Base-by-base conservation (phyloP, 1,140 invertebrate genomes). In the Sogatella furcifera region DNA sequence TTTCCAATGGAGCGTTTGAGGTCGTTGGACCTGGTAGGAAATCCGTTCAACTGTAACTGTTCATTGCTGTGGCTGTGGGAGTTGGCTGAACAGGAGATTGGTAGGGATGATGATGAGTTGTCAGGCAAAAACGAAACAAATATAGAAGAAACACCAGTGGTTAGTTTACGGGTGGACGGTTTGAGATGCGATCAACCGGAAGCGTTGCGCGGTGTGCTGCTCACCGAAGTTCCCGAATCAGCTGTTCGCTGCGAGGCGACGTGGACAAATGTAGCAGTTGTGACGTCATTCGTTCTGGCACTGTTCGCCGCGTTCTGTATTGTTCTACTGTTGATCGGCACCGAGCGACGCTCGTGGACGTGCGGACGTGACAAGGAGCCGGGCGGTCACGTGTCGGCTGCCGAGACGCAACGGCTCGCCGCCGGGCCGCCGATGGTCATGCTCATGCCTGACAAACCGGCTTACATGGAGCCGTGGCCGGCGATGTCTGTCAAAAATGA, bases 21-120 rank as follows among this genome's bases (percentile, higher is more conserved):
- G 66, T 80, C 79, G 56, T 74, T 91, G 1, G 80, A 82, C 63
- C 76, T 93, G 21, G 84, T 84, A 24, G 88, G 88, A 14, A 92
- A 93, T 76, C 90, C 89, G 1, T 78, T 93, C 52, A 77, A 84
- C 56, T 95, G 91, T 73, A 93, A 93, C 73, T 94, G 91, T 68
- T 90, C 89, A 15, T 72, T 92, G 54, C 77, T 87, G 44, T 94
- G 90, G 90, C 74, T 94, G 3, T 91, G 88, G 88, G 83, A 84
- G 65, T 74, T 90, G 21, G 78, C 81, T 28, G 77, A 79, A 59
- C 44, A 57, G 15, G 66, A 65, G 59, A 43, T 19, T 49, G 64
- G 42, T 10, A 46, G n/a, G 11, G 53, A 44, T 1, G 11, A 42
- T n/a, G 19, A 28, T 2, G 2, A 38, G 17, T 24, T 9, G 5